Percentiles rank a stretch among this genome's conserved stretches.
These are phyloP conservation scores for Aviceda subcristata DNA, from an alignment of 2,113 vertebrate genomes.

Conservation along the genomic window DNA sequence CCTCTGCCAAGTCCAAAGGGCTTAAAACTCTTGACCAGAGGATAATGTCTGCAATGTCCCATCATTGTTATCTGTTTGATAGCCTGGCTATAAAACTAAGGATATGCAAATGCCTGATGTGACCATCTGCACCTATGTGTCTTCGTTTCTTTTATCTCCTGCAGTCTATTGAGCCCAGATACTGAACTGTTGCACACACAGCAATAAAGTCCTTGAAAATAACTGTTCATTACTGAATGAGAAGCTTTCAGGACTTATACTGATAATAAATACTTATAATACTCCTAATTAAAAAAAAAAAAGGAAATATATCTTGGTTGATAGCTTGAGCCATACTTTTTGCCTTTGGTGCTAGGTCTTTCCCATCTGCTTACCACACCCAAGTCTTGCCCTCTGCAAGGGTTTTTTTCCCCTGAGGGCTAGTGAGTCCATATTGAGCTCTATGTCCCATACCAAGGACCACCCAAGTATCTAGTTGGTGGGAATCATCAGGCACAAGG, in stretches of 20 bases:
- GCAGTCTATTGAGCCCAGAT: background rate
- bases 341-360: background rate
- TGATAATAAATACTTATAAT: background rate
- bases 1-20: background rate
- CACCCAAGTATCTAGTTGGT: background rate
- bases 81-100: background rate
- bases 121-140: background rate
- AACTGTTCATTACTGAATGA: background rate
- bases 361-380: background rate
- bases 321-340: background rate
- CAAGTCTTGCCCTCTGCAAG: background rate
- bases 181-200: background rate
- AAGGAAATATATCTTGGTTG: background rate
- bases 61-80: background rate
- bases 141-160: background rate
- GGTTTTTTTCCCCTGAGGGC: too few species aligned
- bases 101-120: background rate
- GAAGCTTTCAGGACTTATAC: background rate
- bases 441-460: background rate
- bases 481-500: background rate
- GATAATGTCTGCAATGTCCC: background rate
- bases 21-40: background rate
- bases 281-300: background rate
- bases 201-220: background rate
- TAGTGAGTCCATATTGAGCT: background rate